Percentiles rank a stretch among this genome's conserved stretches.
Conservation (phyloP, 2,797 vertebrate species). For the Benthosema pterotum region DNA sequence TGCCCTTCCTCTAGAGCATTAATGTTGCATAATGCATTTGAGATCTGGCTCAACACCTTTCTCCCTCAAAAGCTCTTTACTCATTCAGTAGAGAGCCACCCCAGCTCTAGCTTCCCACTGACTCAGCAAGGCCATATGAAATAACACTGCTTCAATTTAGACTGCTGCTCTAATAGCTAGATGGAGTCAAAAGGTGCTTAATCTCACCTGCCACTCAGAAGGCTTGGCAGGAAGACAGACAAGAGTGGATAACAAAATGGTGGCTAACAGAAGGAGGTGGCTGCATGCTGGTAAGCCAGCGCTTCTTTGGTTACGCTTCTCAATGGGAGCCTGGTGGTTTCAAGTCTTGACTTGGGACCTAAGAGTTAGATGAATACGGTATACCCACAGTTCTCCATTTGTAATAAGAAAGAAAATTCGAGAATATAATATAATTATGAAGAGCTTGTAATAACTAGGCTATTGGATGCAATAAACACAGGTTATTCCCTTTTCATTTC, state of each 20-base stretch:
- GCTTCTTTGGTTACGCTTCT: slow-evolving; percentile 3
- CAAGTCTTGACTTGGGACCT: not conserved
- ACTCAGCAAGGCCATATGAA: slow-evolving; percentile 77
- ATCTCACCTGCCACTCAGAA: slow-evolving; percentile 76
- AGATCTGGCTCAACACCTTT: slow-evolving; percentile 59
- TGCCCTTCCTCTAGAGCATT: slow-evolving; percentile 62
- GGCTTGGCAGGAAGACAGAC: slow-evolving; percentile 46
- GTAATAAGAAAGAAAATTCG: too few relatives aligned
- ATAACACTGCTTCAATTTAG: slow-evolving; percentile 79
- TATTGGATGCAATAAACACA: too few relatives aligned
- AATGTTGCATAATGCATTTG: slow-evolving; percentile 72
- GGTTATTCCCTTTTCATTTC: too few relatives aligned
- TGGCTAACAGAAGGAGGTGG: slow-evolving; percentile 41
- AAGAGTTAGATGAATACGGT: too few relatives aligned
- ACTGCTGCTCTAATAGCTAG: slow-evolving; percentile 70
- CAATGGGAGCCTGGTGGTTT: not conserved
- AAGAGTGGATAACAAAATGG: slow-evolving; percentile 58
- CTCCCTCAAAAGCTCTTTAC: slow-evolving; percentile 69
- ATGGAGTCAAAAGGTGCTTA: slow-evolving; percentile 78
- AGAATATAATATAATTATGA: too few relatives aligned
- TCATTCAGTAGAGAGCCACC: slow-evolving; percentile 69
- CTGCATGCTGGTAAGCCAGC: slow-evolving; percentile 14
- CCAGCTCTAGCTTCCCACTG: slow-evolving; percentile 64
- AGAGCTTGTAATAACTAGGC: too few relatives aligned
- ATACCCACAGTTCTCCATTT: too few relatives aligned